phyloP scores from a whole-genome alignment of 2,888 invertebrate genomes.

The Disparrhopalites patrizii region DNA sequence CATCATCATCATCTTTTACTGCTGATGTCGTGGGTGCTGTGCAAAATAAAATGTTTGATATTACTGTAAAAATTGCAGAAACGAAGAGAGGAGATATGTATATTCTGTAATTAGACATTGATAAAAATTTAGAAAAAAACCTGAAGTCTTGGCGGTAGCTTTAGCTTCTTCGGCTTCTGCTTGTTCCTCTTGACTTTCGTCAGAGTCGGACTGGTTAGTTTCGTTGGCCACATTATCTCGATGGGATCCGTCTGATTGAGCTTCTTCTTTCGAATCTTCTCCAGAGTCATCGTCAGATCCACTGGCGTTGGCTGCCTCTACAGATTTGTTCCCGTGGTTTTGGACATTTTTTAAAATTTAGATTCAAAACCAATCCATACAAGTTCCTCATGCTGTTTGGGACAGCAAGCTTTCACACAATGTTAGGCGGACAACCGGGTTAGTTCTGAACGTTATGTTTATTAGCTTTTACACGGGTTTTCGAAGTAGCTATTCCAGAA shows the following conservation, averaged over 20 bases:
- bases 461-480: no score
- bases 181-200: constrained; percentile 46
- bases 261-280: constrained; percentile 43
- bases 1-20: constrained; percentile 11
- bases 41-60: not conserved
- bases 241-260: constrained; percentile 45
- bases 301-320: constrained; percentile 48
- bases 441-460: no score
- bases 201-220: constrained; percentile 45
- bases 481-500: no score
- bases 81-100: no score
- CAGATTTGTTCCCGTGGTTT: constrained; percentile 23
- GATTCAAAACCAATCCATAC: not conserved
- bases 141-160: constrained; percentile 41
- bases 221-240: constrained; percentile 45
- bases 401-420: no score
- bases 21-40: not conserved
- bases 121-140: no score
- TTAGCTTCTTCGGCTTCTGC: constrained; percentile 47
- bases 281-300: constrained; percentile 37
- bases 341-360: constrained; percentile 6
- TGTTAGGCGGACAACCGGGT: no score
- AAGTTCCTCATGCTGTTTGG: no score
- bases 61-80: constrained; percentile 17
- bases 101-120: no score